phyloP scores from a whole-genome alignment of 2,113 vertebrate genomes.

The Natator depressus region DNA sequence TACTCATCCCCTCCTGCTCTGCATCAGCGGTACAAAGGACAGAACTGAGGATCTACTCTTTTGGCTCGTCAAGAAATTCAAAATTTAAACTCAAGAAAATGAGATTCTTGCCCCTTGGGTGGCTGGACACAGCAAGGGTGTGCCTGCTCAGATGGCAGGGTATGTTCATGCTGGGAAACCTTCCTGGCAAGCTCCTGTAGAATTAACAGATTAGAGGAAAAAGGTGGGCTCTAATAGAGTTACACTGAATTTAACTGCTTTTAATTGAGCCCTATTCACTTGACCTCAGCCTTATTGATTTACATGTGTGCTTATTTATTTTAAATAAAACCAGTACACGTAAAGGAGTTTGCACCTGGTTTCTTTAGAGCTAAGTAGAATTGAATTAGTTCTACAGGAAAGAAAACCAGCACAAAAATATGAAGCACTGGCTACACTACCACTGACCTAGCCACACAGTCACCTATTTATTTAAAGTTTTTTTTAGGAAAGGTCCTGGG shows the following conservation, averaged over 20 bases:
- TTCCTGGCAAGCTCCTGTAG: not conserved
- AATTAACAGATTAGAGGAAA: not conserved
- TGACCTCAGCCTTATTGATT: not conserved
- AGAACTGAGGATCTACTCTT: not conserved
- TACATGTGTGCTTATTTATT: not conserved
- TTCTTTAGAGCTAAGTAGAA: not conserved
- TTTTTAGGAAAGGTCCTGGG: too few relatives aligned
- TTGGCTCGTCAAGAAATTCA: not conserved
- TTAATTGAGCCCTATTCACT: not conserved
- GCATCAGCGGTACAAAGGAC: not conserved
- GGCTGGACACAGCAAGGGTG: not conserved
- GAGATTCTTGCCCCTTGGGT: not conserved
- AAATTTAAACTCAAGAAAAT: not conserved
- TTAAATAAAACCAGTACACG: not conserved
- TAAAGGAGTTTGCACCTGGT: not conserved
- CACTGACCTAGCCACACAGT: not conserved
- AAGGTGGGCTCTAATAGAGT: not conserved
- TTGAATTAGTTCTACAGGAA: not conserved
- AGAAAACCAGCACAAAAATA: not conserved
- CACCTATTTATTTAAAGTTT: not conserved
- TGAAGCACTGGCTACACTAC: not conserved
- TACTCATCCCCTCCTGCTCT: not conserved
- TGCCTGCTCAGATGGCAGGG: not conserved
- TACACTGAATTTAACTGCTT: not conserved
- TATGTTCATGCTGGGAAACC: not conserved